Conservation (phyloP, 2,113 vertebrate genomes). For the Rhabdomys dilectus region DNA sequence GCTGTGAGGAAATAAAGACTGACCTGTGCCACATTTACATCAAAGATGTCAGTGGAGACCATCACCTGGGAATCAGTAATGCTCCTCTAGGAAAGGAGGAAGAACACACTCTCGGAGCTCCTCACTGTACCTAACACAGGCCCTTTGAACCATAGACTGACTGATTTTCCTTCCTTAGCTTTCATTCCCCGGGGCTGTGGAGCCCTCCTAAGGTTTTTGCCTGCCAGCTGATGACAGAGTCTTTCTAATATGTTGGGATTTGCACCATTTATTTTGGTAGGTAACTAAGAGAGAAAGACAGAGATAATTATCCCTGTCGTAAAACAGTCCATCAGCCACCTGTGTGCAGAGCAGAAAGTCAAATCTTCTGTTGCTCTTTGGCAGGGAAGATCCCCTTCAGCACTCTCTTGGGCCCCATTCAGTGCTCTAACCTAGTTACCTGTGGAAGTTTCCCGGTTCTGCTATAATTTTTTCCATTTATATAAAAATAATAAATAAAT, state of each 20-base stretch:
- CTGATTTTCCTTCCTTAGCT: constrained; percentile 31
- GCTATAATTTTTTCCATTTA: constrained; percentile 42
- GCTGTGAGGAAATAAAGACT: not conserved
- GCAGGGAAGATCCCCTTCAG: constrained; percentile 48
- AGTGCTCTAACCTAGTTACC: constrained; percentile 30
- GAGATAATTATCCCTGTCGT: constrained; percentile 65
- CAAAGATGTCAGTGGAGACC: not conserved
- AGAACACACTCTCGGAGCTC: not conserved
- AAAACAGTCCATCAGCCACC: constrained; percentile 63
- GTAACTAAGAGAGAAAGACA: constrained; percentile 71
- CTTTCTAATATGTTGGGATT: constrained; percentile 6
- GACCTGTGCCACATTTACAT: not conserved
- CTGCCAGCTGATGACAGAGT: constrained; percentile 42
- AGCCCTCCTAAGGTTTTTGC: not conserved
- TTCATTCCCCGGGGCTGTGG: not conserved
- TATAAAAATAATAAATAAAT: constrained; percentile 65
- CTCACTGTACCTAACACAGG: not conserved
- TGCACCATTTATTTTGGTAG: constrained; percentile 68
- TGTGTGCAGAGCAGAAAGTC: constrained; percentile 46
- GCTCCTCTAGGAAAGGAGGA: not conserved
- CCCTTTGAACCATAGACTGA: not conserved
- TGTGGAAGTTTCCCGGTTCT: constrained; percentile 39
- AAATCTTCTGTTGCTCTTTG: not conserved
- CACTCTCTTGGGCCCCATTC: not conserved
- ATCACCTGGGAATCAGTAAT: rapidly evolving